Base-by-base conservation (phyloP, 1,140 invertebrate species). In the Contarinia nasturtii region DNA sequence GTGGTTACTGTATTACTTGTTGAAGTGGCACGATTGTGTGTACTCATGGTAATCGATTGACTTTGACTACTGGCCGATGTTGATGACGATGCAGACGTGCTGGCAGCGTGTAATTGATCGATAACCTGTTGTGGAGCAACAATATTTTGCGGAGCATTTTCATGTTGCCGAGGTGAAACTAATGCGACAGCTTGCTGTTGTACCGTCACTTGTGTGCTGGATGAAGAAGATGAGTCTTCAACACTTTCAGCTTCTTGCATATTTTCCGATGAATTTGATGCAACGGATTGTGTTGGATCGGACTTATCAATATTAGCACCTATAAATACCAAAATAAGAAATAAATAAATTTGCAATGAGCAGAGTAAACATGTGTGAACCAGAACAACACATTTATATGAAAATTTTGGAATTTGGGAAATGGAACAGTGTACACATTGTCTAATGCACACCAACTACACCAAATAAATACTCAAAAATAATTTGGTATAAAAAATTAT, bases 141-240 rank as follows among this genome's bases (percentile, higher is more conserved):
- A 33, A 50, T 54, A 48, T 49, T 65, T 36, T 55, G 57, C 11
- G 53, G 54, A 10, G 60, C 59, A 17, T 27, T 21, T 0, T 58
- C 61, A 54, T 83, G 80, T 15, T 84, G 76, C 45, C 80, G 66
- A 1, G 81, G 81, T 51, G 80, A 73, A 0, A 83, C 80, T 12
- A 84, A 56, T 0, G 81, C 81, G 0, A 83, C 79, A 1, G 79
- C 77, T 66, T 82, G 73, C 33, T 72, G 72, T 49, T 74, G 68
- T 14, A 59, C 61, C 60, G 67, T 47, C n/a, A 59, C 44, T 37
- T 61, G 59, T 1, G 54, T 48, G 17, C 10, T 21, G 2, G 47
- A 44, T 5, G 47, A 48, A 19, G 45, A 18, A 5, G 45, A 47
- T 8, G 33, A 37, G 11, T 45, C 20, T 18, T 17, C 21, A 14